Evolutionary conservation across 2,888 invertebrate genomes (phyloP).

Genomic region (Aquatica leii): DNA sequence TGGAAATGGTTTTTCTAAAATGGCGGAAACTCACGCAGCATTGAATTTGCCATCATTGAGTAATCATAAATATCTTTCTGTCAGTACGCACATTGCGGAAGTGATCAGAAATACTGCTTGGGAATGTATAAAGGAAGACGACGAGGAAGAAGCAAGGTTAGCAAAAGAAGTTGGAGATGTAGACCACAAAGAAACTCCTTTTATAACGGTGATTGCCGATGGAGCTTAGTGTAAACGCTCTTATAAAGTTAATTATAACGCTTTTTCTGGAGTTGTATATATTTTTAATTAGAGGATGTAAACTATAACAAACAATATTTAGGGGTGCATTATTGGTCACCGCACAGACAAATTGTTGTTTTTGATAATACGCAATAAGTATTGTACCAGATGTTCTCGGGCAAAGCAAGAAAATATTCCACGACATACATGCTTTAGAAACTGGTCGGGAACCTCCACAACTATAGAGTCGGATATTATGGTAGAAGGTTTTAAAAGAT

Average conservation of each 20-base stretch:
- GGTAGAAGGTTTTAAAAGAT: constrained; percentile 5
- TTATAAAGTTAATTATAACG: not conserved
- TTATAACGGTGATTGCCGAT: not conserved
- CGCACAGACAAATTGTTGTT: constrained; percentile 9
- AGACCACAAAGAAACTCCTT: not conserved
- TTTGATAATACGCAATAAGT: constrained; percentile 7
- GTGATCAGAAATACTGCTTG: not conserved
- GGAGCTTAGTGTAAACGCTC: not conserved
- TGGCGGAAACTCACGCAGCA: not conserved
- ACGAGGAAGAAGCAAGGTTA: no score
- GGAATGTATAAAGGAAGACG: not conserved
- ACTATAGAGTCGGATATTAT: constrained; percentile 11
- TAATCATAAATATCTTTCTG: no score
- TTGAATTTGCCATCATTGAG: not conserved
- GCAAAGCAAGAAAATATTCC: not conserved
- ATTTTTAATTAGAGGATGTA: not conserved
- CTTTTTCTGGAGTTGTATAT: not conserved
- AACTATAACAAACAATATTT: not conserved
- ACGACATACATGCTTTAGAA: constrained; percentile 12
- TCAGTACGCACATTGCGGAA: no score
- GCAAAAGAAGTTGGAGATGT: not conserved
- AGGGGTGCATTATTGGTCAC: constrained; percentile 8
- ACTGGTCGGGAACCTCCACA: not conserved
- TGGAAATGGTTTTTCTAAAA: not conserved
- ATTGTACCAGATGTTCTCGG: not conserved